phyloP scores from a whole-genome alignment of 2,797 vertebrate genomes.

The Argyrosomus regius region DNA sequence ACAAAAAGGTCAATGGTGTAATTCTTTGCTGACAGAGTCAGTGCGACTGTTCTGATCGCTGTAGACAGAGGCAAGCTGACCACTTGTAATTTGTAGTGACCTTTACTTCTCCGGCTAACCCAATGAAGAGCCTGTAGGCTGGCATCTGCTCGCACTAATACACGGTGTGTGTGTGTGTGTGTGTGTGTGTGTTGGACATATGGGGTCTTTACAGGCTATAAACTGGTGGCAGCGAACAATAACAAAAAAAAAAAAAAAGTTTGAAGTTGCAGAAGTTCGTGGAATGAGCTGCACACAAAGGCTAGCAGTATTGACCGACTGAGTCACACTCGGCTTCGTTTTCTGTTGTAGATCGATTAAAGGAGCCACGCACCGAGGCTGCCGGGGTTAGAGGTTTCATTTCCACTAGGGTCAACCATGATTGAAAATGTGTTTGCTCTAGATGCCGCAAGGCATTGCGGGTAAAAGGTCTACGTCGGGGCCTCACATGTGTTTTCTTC shows the following conservation, averaged over 20 bases:
- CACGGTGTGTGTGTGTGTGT: constrained; percentile 29
- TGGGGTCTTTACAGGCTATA: constrained; percentile 1
- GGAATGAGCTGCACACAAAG: not conserved
- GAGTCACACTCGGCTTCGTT: not conserved
- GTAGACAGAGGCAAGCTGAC: constrained; percentile 63
- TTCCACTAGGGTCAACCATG: not conserved
- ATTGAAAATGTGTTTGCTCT: constrained; percentile 21
- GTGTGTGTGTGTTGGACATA: constrained; percentile 3
- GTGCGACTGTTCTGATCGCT: constrained; percentile 48
- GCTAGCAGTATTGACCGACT: not conserved
- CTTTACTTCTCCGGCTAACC: constrained; percentile 61
- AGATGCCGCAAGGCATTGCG: constrained; percentile 25
- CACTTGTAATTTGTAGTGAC: constrained; percentile 77
- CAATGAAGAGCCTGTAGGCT: constrained; percentile 61
- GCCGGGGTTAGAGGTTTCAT: constrained; percentile 11
- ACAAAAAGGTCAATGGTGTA: constrained; percentile 75
- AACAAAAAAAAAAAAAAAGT: no score
- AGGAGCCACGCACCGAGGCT: not conserved
- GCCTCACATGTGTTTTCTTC: not conserved
- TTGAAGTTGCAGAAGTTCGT: constrained; percentile 2
- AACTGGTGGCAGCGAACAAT: constrained; percentile 21
- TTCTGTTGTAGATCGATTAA: not conserved
- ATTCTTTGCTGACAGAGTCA: constrained; percentile 58
- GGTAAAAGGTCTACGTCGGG: not conserved
- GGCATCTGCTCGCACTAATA: constrained; percentile 48